phyloP scores from a whole-genome alignment of 2,888 invertebrate genomes.

The Spodoptera littoralis region DNA sequence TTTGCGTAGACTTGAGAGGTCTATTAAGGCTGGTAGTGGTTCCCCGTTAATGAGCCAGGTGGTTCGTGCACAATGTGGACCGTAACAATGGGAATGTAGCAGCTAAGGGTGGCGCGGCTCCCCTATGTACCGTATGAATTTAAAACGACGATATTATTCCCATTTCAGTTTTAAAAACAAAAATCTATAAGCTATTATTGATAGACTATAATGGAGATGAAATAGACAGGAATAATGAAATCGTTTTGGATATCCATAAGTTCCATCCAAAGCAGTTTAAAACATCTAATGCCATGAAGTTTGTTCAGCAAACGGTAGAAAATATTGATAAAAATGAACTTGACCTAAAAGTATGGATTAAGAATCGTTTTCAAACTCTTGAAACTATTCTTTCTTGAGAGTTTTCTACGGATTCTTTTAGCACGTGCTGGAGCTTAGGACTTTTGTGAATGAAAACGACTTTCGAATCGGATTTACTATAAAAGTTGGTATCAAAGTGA shows the following conservation, averaged over 20 bases:
- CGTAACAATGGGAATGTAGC: constrained; percentile 74
- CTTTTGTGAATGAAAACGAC: constrained; percentile 16
- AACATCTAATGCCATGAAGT: neutral
- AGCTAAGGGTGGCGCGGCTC: constrained; percentile 69
- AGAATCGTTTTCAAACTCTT: constrained; percentile 15
- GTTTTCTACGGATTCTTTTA: constrained; percentile 19
- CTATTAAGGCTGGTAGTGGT: constrained; percentile 60
- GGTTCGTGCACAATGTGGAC: constrained; percentile 78
- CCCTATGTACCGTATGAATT: constrained; percentile 59
- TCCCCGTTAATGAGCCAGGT: constrained; percentile 84
- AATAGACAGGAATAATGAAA: constrained; percentile 3
- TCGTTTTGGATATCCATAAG: neutral
- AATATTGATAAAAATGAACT: constrained; percentile 10
- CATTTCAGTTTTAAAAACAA: constrained; percentile 25
- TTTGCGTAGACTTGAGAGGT: constrained; percentile 48
- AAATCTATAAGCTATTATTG: constrained; percentile 28
- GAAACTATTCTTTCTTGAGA: constrained; percentile 6
- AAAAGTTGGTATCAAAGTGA: constrained; percentile 19
- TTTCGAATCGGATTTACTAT: constrained; percentile 24
- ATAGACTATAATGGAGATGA: constrained; percentile 7
- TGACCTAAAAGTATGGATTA: constrained; percentile 12
- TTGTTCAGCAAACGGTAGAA: neutral
- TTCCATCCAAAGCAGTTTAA: neutral
- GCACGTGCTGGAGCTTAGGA: constrained; percentile 15
- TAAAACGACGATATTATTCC: constrained; percentile 52